Evolutionary conservation across 1,140 invertebrate species (phyloP), one percentile per base, ranked within the genome.

Genomic region (Drosophila nasuta): DNA sequence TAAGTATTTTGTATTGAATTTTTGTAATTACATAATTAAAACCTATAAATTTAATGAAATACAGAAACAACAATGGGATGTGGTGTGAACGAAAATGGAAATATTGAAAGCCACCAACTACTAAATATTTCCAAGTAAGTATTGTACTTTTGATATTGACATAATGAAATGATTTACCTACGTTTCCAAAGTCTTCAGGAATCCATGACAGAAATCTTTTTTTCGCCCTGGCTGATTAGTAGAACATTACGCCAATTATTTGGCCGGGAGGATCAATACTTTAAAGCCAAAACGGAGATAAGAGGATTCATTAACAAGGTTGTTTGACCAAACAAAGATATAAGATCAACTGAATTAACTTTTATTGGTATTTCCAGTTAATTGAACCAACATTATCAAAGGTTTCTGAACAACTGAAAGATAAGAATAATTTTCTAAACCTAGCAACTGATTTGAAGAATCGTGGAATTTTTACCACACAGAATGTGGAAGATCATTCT

Each of bases 11-110:
- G 13, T 3, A 6, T 43, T 1, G 0, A 35, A 8, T 38, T 38
- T 8, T 38, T 25, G 3, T 25, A 25, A 25, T 25, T 15, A 5
- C 0, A 5, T 15, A 13, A 30, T n/a, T 25, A 25, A 25, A 25
- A 25, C 3, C 20, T 25, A 25, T 25, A 25, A n/a, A 0, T 41
- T 1, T 41, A 5, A 17, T 15, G 2, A 45, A 74, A 28, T 15
- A 33, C 41, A 91, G 90, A 88, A 72, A 91, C 90, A 3, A 91
- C 91, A 1, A 91, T 92, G 91, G 91, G 91, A 1, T 75, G 68
- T 28, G 73, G 79, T 43, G 76, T 81, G 0, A 81, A 75, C 8
- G 38, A 38, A 10, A 73, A 75, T 17, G 59, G 70, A 30, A 77
- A 52, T 49, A 58, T 80, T 5, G 58, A 54, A 17, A 81, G 35